Base-by-base conservation (phyloP, 2,797 vertebrate genomes). In the Gymnoscopelus microlampas region DNA sequence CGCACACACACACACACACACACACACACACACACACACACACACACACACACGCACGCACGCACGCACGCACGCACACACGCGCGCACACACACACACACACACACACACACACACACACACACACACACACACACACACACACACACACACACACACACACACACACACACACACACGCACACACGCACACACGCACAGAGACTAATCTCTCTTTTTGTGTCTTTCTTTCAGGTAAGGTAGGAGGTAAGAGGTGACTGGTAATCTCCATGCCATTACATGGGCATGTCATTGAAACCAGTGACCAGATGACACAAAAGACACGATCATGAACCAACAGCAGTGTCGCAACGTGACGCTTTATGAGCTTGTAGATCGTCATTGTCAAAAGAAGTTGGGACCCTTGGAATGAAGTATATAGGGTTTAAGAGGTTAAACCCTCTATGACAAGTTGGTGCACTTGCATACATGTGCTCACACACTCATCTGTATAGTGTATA, bases 211-310 rank as follows among this genome's bases (percentile, higher is more conserved):
- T 50, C 1, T 70, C 29, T 44, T 63, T 60, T 55, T 53, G 6
- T 78, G 26, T 81, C 35, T 77, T 13, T 76, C 47, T 85, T 47
- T 68, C 57, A 32, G n/a, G n/a, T n/a, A n/a, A n/a, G n/a, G n/a
- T n/a, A n/a, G 82, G 75, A 92, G 91, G 88, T 78, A 85, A 82
- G 65, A 89, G 87, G 84, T 89, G 76, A 80, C 79, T 7, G 59
- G 55, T 29, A 19, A 60, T 60, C 12, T 5, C 76, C 51, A 54
- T 71, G 79, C 48, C 68, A 66, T 58, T 60, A 53, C 6, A 14
- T 60, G 53, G 70, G 74, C 53, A 73, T 32, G 58, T 79, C 71
- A 64, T 44, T 60, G 53, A 61, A 58, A 53, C 58, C 59, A 53
- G 51, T 19, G 68, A 72, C 70, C 35, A 66, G 7, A 57, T 75